Conservation (phyloP, 2,888 invertebrate species). For the Luffia ferchaultella region DNA sequence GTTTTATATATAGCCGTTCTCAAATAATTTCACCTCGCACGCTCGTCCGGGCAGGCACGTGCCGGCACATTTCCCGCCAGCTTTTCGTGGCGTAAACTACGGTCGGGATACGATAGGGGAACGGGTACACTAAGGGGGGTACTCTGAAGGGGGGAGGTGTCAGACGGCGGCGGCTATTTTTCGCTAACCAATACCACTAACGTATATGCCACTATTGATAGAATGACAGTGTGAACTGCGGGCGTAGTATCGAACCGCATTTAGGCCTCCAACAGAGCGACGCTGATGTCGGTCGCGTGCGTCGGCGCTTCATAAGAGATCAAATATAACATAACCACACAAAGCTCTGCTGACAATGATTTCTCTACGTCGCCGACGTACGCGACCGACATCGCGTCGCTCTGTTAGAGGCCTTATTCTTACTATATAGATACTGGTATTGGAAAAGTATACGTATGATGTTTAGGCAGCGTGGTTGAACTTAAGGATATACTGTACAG, state of each 20-base stretch:
- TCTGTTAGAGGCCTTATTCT: too few relatives aligned
- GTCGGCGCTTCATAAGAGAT: too few relatives aligned
- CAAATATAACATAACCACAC: too few relatives aligned
- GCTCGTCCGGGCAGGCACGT: neutral
- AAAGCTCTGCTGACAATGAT: too few relatives aligned
- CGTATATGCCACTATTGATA: conserved; percentile 1
- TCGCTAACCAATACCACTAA: too few relatives aligned
- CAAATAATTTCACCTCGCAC: neutral
- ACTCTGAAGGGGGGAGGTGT: neutral
- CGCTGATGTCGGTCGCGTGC: too few relatives aligned
- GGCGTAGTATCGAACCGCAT: conserved; percentile 17
- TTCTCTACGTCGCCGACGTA: too few relatives aligned
- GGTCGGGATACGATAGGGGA: neutral
- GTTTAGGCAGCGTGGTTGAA: too few relatives aligned
- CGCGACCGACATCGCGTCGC: too few relatives aligned
- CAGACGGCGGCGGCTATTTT: neutral
- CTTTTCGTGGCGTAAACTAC: neutral
- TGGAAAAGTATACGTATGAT: too few relatives aligned
- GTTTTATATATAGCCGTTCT: neutral
- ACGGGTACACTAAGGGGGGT: neutral
- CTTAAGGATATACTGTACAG: too few relatives aligned
- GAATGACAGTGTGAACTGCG: conserved; percentile 2
- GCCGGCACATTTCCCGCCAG: neutral
- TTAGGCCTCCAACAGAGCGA: conserved; percentile 14
- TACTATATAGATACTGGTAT: too few relatives aligned